Evolutionary conservation across 1,140 invertebrate genomes (phyloP).

Genomic region (Druon quercuslanigerum): DNA sequence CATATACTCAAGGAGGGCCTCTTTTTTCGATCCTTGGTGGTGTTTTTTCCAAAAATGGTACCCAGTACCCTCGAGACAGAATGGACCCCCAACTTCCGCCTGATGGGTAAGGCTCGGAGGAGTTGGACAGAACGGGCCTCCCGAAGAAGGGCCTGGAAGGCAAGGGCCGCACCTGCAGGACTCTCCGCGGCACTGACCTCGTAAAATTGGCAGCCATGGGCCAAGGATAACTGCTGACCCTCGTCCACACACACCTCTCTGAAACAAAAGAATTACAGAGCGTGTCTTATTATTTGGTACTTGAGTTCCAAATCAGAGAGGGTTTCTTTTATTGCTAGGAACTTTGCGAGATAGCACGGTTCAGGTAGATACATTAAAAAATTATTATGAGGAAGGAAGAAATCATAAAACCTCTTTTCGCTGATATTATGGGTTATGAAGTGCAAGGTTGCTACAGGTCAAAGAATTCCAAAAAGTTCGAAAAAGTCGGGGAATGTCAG

Average conservation of each 20-base stretch:
- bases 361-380: neutral
- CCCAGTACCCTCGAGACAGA: slow-evolving; percentile 87
- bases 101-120: slow-evolving; percentile 81
- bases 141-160: slow-evolving; percentile 86
- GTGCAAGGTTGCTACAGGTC: too few species aligned
- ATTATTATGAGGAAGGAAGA: neutral
- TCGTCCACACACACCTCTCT: slow-evolving; percentile 87
- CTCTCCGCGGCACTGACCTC: slow-evolving; percentile 91
- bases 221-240: slow-evolving; percentile 86
- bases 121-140: slow-evolving; percentile 85
- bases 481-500: too few species aligned
- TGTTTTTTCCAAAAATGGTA: slow-evolving; percentile 87
- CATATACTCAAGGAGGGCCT: slow-evolving; percentile 85
- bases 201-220: slow-evolving; percentile 89
- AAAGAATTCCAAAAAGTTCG: too few species aligned
- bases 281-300: slow-evolving; percentile 13
- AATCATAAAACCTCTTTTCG: neutral
- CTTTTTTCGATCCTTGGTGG: slow-evolving; percentile 84
- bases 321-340: slow-evolving; percentile 12
- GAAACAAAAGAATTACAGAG: slow-evolving; percentile 37
- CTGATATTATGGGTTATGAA: too few species aligned
- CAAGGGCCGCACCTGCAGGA: slow-evolving; percentile 84
- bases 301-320: neutral
- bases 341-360: neutral
- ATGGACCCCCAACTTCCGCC: slow-evolving; percentile 85